These are phyloP conservation scores for Chaenocephalus aceratus DNA, from an alignment of 2,113 vertebrate genomes.

Conservation along the genomic window DNA sequence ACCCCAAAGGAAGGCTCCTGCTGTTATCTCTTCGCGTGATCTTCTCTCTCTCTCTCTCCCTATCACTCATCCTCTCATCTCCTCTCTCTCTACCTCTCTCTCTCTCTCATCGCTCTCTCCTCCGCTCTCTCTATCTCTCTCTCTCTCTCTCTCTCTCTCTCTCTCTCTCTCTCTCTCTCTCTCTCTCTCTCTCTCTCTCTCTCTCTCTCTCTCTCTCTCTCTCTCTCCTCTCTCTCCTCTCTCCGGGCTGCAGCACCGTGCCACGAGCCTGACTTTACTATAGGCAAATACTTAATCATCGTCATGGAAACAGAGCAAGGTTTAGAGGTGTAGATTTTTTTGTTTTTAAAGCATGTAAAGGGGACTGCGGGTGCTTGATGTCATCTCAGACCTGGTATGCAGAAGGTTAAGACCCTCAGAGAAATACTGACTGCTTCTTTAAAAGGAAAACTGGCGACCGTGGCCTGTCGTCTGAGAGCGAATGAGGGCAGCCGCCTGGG, in stretches of 20 bases:
- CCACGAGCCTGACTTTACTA: slow-evolving; percentile 29
- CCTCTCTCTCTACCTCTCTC: no score
- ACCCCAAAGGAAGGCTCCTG: slow-evolving; percentile 62
- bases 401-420: slow-evolving; percentile 35
- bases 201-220: no score
- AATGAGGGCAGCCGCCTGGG: slow-evolving; percentile 28
- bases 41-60: no score
- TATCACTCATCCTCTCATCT: no score
- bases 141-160: not conserved
- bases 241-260: no score
- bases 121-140: slow-evolving; percentile 16
- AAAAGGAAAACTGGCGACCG: slow-evolving; percentile 24
- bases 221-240: no score
- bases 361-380: slow-evolving; percentile 41
- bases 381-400: slow-evolving; percentile 50
- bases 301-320: slow-evolving; percentile 59
- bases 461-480: slow-evolving; percentile 3
- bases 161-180: not conserved
- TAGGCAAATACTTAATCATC: slow-evolving; percentile 33
- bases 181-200: slow-evolving; percentile 1
- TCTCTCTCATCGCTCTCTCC: no score
- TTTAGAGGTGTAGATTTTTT: not conserved
- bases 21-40: no score
- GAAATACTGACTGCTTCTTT: slow-evolving; percentile 31
- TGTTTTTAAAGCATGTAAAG: slow-evolving; percentile 12